Base-by-base conservation (phyloP, 2,888 invertebrate genomes). In the Erebia palarica region DNA sequence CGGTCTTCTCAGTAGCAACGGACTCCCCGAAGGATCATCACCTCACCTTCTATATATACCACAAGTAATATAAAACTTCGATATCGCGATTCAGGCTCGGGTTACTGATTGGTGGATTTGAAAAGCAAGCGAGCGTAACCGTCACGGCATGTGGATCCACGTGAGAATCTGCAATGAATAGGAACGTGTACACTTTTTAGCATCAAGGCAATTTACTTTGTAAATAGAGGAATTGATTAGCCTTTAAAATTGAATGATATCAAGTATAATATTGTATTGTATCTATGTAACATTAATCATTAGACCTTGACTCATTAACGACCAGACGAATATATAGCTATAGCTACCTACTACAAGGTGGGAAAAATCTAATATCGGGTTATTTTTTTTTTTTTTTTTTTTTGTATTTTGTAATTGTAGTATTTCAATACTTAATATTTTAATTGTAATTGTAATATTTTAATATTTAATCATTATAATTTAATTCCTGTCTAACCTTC, bases 1-100 rank as follows among this genome's bases (percentile, higher is more conserved):
- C 91, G 88, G 90, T 90, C 91, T 91, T 91, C 91, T 81, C 84
- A 86, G 86, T 87, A 90, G 75, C 91, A 91, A 91, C 90, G 91
- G 90, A 91, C 91, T 90, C 87, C 90, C 91, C 87, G 78, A 71
- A 1, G 1, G 3, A 1, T 0, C 0, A 1, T 3, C 0, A 0
- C 18, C 27, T 10, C 14, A 49, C 7, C 11, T 14, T 8, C 13
- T 42, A 47, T 75, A 71, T 76, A 76, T 76, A 21, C 18, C 59
- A 4, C 36, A 61, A 58, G 18, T 18, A 4, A 5, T 1, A n/a
- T 71, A 82, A 85, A 85, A 87, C 75, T 78, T 82, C 73, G 68
- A 77, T 82, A 84, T 71, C 84, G 89, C 78, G 88, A 85, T 89
- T 73, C 77, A 86, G 85, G 60, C 55, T 49, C 8, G 18, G 16